These are phyloP conservation scores for Ochropacha duplaris DNA, from an alignment of 2,888 invertebrate species.

Conservation along the genomic window DNA sequence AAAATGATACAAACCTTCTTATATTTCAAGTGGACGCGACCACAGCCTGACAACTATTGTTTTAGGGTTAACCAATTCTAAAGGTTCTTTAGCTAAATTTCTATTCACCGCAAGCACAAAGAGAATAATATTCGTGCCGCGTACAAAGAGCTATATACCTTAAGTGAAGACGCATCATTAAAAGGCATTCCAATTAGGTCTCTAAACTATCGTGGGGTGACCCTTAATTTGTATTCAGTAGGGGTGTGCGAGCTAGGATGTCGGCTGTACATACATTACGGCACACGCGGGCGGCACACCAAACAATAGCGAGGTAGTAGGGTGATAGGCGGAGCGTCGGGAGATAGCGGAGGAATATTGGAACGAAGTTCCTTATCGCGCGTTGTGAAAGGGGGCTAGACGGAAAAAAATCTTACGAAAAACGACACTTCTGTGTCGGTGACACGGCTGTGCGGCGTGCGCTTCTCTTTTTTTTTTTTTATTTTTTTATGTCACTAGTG, in stretches of 20 bases:
- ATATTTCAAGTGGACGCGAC: neutral
- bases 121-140: neutral
- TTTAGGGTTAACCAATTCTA: neutral
- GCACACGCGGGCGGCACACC: neutral
- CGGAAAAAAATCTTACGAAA: no score
- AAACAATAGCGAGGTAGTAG: neutral
- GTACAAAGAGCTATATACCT: neutral
- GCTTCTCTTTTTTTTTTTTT: no score
- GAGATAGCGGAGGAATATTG: neutral
- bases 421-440: no score
- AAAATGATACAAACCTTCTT: neutral
- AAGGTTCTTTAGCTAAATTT: neutral
- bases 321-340: neutral
- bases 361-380: no score
- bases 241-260: neutral
- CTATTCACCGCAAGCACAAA: neutral
- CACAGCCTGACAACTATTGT: neutral
- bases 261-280: neutral
- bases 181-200: slow-evolving; percentile 1
- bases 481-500: no score
- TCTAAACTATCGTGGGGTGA: neutral
- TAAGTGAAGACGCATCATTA: slow-evolving; percentile 1
- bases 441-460: no score
- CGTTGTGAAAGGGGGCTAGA: no score
- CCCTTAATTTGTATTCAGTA: neutral